phyloP scores from a whole-genome alignment of 2,113 vertebrate species.

The Psammodynastes pulverulentus region DNA sequence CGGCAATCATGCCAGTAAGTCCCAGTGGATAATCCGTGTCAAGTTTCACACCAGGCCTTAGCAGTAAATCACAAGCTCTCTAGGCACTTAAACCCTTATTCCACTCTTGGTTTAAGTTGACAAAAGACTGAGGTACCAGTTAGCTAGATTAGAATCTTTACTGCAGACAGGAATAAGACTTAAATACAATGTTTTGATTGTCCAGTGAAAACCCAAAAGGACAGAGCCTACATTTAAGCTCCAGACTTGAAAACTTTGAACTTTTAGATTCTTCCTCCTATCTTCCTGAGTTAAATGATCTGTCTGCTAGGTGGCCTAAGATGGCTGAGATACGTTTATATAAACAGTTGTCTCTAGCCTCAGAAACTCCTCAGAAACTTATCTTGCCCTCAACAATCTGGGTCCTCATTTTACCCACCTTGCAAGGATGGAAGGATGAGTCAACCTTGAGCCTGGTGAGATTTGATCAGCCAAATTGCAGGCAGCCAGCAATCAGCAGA shows the following conservation, averaged over 20 bases:
- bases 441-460: no score
- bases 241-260: neutral
- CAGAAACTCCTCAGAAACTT: no score
- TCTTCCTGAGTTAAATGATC: neutral
- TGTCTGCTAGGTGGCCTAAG: neutral
- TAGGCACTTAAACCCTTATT: neutral
- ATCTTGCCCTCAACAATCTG: no score
- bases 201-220: neutral
- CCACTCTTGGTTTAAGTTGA: neutral
- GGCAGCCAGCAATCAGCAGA: no score
- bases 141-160: neutral
- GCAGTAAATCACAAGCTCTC: neutral
- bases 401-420: no score
- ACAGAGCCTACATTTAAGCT: neutral
- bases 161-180: neutral
- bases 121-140: neutral
- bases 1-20: slow-evolving; percentile 50
- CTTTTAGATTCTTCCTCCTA: neutral
- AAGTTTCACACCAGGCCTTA: neutral
- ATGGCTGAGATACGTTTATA: no score
- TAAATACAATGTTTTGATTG: neutral
- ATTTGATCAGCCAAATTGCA: no score
- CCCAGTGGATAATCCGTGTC: slow-evolving; percentile 16
- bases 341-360: no score
- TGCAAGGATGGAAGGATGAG: no score